These are phyloP conservation scores for Beris morrisii DNA, from an alignment of 2,888 invertebrate species.

Conservation along the genomic window DNA sequence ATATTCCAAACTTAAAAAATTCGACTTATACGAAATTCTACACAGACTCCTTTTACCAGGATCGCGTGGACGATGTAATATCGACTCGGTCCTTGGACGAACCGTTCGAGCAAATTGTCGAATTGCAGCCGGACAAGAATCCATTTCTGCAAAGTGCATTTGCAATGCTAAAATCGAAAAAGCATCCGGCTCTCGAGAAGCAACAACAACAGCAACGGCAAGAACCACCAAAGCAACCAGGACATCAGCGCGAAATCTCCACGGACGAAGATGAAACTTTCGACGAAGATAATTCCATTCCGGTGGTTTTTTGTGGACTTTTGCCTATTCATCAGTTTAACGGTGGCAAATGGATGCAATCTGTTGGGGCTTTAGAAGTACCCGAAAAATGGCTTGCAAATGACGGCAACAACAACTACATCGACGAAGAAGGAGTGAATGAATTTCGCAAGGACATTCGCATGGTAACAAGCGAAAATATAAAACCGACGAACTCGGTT, in stretches of 20 bases:
- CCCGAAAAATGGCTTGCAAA: no score
- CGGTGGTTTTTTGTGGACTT: conserved; percentile 17
- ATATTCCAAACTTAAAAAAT: conserved; percentile 3
- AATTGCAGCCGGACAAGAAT: conserved; percentile 27
- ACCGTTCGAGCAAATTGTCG: conserved; percentile 33
- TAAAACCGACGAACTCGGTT: no score
- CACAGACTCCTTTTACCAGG: conserved; percentile 33
- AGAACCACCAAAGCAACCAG: conserved; percentile 10
- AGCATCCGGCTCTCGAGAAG: not conserved
- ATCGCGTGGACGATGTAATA: conserved; percentile 26
- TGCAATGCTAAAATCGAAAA: conserved; percentile 18
- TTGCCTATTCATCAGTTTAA: conserved; percentile 25
- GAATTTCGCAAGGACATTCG: no score
- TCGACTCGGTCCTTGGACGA: conserved; percentile 34
- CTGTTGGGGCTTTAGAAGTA: not conserved
- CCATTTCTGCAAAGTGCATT: conserved; percentile 30
- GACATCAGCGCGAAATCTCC: not conserved
- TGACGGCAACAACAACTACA: no score
- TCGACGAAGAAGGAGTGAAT: no score
- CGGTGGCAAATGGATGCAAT: conserved; percentile 14
- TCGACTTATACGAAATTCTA: conserved; percentile 37
- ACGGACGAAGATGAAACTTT: conserved; percentile 4
- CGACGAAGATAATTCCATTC: conserved; percentile 18
- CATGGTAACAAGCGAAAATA: no score
- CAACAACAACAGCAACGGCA: conserved; percentile 14